Conservation (phyloP, 2,888 invertebrate genomes). For the Heliconius erato region DNA sequence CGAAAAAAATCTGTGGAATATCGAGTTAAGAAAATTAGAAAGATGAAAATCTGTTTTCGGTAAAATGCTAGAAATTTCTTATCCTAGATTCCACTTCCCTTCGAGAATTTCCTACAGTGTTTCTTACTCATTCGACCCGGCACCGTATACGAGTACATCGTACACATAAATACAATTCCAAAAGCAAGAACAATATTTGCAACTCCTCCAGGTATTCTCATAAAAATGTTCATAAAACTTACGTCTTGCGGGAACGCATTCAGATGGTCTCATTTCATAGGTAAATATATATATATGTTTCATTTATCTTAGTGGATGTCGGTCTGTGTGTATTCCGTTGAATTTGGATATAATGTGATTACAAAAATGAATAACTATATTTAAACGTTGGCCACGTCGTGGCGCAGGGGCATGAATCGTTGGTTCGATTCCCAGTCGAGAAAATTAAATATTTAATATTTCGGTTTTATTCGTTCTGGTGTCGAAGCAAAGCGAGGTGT, state of each 20-base stretch:
- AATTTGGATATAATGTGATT: background rate
- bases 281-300: slow-evolving; percentile 26
- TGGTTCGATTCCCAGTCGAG: too few relatives aligned
- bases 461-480: too few relatives aligned
- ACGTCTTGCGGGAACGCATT: slow-evolving; percentile 34
- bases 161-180: slow-evolving; percentile 39
- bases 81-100: background rate
- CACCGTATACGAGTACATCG: slow-evolving; percentile 5
- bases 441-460: too few relatives aligned
- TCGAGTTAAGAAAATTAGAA: too few relatives aligned
- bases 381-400: too few relatives aligned
- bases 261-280: slow-evolving; percentile 34
- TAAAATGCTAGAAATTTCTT: background rate
- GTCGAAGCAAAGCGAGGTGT: too few relatives aligned
- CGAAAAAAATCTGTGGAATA: too few relatives aligned
- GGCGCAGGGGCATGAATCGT: too few relatives aligned
- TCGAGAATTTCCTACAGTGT: slow-evolving; percentile 13
- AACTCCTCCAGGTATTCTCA: slow-evolving; percentile 44
- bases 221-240: slow-evolving; percentile 46
- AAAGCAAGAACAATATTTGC: slow-evolving; percentile 47
- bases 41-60: too few relatives aligned
- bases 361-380: background rate
- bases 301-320: slow-evolving; percentile 12
- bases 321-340: background rate
- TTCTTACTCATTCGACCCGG: background rate